Evolutionary conservation across 2,113 vertebrate genomes (phyloP).

Genomic region (Malurus melanocephalus): DNA sequence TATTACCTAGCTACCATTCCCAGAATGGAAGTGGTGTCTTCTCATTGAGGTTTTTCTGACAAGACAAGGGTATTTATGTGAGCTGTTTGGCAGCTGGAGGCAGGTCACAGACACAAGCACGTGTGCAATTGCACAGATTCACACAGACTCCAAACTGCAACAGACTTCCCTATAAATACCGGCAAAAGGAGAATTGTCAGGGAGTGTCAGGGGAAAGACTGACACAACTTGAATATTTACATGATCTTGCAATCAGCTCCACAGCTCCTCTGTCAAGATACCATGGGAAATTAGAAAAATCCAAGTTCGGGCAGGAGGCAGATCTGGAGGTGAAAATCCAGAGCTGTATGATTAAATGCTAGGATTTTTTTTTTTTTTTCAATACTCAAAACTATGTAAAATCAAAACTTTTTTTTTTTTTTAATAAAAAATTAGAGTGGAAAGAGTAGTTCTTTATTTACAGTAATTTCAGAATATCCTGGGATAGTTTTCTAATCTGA

Average conservation of each 20-base stretch:
- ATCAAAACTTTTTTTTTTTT: background rate
- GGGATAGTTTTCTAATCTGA: conserved; percentile 7
- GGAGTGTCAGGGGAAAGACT: background rate
- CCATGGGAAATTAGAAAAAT: background rate
- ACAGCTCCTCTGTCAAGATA: background rate
- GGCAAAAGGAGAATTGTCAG: background rate
- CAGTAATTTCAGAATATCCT: background rate
- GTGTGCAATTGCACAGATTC: background rate
- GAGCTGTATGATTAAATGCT: background rate
- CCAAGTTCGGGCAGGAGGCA: background rate
- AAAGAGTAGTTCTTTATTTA: background rate
- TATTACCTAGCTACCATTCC: background rate
- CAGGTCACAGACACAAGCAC: background rate
- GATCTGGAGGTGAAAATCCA: background rate
- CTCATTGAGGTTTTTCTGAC: background rate
- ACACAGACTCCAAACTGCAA: accelerated
- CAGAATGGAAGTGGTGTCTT: background rate
- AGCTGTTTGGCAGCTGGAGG: background rate
- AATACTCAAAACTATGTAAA: background rate
- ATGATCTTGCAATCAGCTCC: background rate
- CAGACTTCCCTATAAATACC: background rate
- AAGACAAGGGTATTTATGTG: background rate
- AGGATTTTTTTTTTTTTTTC: background rate
- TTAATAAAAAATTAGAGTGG: background rate
- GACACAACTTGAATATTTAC: background rate